Base-by-base conservation (phyloP, 2,888 invertebrate genomes). In the Cheilosia vulpina region DNA sequence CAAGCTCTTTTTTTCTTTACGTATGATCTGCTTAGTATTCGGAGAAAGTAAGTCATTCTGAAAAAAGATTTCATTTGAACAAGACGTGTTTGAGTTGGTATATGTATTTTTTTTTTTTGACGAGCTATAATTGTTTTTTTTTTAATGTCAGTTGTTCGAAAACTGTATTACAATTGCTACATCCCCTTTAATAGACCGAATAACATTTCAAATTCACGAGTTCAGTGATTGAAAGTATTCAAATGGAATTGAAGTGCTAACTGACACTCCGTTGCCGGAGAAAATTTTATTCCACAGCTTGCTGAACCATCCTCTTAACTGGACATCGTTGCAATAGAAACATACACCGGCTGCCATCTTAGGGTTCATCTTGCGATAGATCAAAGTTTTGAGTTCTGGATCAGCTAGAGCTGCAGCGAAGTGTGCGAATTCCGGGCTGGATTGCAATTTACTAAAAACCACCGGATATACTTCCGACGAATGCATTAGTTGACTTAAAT, bases 381-480 rank as follows among this genome's bases (percentile, higher is more conserved):
- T 47, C 50, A 71, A 17, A 24, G 34, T 19, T 9, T 24, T 58
- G 52, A 71, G 52, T 60, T 71, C 41, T 1, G 58, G 71, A 38
- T 58, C 58, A 13, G 13, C 2, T 9, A 58, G 0, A 27, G 17
- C 50, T 0, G 15, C 50, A 34, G 24, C n/a, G 3, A 71, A 58
- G 0, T 71, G 21, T 1, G 60, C 50, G 15, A 71, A 71, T 2
- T 71, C 60, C 2, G 58, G 38, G n/a, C 60, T 71, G 0, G 34
- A 24, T 15, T n/a, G 4, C 1, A 19, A 4, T 27, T 71, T 71
- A 19, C 57, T 38, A 9, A 24, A 6, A 24, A 52, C 24, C 1
- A 41, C 47, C 2, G 5, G 2, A 7, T 4, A 11, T 4, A 57
- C 9, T 5, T 41, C 52, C 2, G 71, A 45, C 5, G 43, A 17